Conservation (phyloP, 2,113 vertebrate species). For the Platanista minor region DNA sequence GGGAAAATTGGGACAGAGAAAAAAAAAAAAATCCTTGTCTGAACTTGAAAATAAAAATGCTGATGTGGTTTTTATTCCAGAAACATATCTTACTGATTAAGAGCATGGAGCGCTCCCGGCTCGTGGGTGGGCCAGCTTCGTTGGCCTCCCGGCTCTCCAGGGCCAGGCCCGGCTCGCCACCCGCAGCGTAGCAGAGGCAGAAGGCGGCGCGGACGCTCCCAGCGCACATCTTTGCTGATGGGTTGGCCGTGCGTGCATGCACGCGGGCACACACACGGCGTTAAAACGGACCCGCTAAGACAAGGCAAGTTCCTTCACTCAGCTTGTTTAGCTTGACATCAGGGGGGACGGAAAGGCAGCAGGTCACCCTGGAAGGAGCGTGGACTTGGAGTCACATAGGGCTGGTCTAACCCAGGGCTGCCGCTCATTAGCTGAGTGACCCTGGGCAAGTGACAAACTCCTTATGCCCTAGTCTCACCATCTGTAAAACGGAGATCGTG, state of each 20-base stretch:
- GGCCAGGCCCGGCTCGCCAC: background rate
- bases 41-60: slow-evolving; percentile 75
- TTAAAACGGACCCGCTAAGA: accelerated
- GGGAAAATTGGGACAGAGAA: slow-evolving; percentile 46
- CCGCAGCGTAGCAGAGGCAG: background rate
- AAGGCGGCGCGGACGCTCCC: accelerated
- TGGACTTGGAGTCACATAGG: background rate
- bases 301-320: accelerated
- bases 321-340: too few relatives aligned
- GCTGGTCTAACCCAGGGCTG: background rate
- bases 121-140: slow-evolving; percentile 66
- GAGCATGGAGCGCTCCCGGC: background rate
- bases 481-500: background rate
- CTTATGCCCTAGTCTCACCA: background rate
- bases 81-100: slow-evolving; percentile 71
- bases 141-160: background rate
- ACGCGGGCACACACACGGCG: accelerated
- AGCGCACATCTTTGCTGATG: accelerated
- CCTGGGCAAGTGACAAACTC: background rate
- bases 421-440: accelerated
- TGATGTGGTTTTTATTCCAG: slow-evolving; percentile 69
- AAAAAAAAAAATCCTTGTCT: slow-evolving; percentile 53
- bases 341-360: background rate
- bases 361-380: accelerated
- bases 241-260: accelerated